A percentile compares a stretch with the other conserved stretches of the same genome.
Evolutionary conservation across 2,113 vertebrate species (phyloP).

Genomic region (Pedionomus torquatus): DNA sequence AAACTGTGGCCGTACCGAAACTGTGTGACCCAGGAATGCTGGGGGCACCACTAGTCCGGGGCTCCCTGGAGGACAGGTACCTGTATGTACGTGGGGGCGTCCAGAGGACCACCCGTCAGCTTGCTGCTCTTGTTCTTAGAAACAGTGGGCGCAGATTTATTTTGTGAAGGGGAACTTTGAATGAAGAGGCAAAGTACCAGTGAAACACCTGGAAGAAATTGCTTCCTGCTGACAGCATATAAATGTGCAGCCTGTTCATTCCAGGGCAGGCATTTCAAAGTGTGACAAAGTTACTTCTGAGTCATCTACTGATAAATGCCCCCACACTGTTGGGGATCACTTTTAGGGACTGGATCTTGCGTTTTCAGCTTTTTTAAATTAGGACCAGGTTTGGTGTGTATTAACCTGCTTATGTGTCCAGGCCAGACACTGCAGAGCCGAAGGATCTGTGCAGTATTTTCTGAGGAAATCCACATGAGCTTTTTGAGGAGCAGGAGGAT

Average conservation of each 20-base stretch:
- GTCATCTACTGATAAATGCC: background rate
- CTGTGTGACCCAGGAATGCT: background rate
- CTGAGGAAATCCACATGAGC: background rate
- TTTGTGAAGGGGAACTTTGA: background rate
- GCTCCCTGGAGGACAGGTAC: background rate
- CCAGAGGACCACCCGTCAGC: accelerated
- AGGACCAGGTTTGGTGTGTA: background rate
- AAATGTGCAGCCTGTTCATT: background rate
- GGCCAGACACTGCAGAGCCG: background rate
- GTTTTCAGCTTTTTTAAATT: constrained; percentile 13
- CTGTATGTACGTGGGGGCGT: accelerated
- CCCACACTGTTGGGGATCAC: background rate
- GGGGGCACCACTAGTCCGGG: background rate
- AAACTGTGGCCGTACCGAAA: background rate
- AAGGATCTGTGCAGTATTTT: background rate
- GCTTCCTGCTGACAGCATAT: background rate
- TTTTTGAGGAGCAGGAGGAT: background rate
- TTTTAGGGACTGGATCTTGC: background rate
- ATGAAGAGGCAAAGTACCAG: background rate
- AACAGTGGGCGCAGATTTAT: background rate
- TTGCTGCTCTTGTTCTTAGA: background rate
- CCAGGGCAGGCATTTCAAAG: background rate
- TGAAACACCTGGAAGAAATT: constrained; percentile 53
- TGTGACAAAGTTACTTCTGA: background rate
- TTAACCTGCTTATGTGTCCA: background rate